A percentile compares a stretch with the other conserved stretches of the same genome.
Conservation (phyloP, 2,888 invertebrate genomes). For the Omphaloscelis lunosa region DNA sequence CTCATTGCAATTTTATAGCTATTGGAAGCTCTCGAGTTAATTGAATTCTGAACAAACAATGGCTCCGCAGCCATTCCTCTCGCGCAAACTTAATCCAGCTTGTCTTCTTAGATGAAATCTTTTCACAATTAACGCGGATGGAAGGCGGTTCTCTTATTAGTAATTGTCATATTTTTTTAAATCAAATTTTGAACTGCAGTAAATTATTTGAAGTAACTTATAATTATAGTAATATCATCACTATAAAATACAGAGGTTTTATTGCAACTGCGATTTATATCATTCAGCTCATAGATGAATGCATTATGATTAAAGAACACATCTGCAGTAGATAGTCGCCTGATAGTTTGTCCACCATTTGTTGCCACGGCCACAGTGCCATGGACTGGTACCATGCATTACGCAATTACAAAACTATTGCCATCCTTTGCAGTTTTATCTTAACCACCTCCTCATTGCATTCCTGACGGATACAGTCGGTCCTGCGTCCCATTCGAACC, state of each 20-base stretch:
- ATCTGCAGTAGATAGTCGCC: slow-evolving; percentile 53
- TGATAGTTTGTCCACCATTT: slow-evolving; percentile 32
- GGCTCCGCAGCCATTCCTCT: neutral
- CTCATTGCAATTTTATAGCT: slow-evolving; percentile 14
- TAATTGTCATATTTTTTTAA: neutral
- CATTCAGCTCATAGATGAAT: slow-evolving; percentile 9
- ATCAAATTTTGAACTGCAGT: neutral
- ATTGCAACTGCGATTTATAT: slow-evolving; percentile 14
- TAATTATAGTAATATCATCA: neutral
- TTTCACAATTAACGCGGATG: slow-evolving; percentile 11
- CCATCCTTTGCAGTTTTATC: slow-evolving; percentile 22
- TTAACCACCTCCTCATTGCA: slow-evolving; percentile 28
- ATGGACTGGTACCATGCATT: slow-evolving; percentile 24
- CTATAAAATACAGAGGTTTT: neutral
- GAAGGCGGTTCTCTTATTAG: neutral
- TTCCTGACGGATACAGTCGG: slow-evolving; percentile 13
- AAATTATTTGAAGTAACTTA: neutral
- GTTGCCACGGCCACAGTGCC: slow-evolving; percentile 31
- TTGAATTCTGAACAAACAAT: slow-evolving; percentile 30
- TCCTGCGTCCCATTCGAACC: slow-evolving; percentile 17
- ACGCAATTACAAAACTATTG: slow-evolving; percentile 29
- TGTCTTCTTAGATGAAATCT: slow-evolving; percentile 19
- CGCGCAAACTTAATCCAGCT: slow-evolving; percentile 18
- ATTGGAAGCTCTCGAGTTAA: slow-evolving; percentile 35
- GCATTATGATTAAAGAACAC: slow-evolving; percentile 36